These are phyloP conservation scores for rat (Rattus norvegicus) DNA, from an alignment of 2,113 vertebrate genomes.

Conservation along the genomic window GRCr8 NC_086029.1:51932001-51932500, in stretches of 20 bases:
- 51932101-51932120: slow-evolving; percentile 34
- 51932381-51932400: neutral
- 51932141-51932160: neutral
- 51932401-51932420: neutral
- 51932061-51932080: neutral
- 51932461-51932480: neutral
- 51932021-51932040: neutral
- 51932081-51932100: slow-evolving; percentile 6
- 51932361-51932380: neutral
- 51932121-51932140: slow-evolving; percentile 12
- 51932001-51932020: neutral
- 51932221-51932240: neutral
- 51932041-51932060: neutral
- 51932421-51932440: too few species aligned
- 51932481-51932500: neutral
- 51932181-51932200: neutral
- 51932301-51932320: neutral
- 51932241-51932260: neutral
- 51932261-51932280: neutral
- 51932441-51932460: neutral
- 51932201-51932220: slow-evolving; percentile 8
- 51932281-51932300: neutral
- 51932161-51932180: neutral
- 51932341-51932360: neutral
- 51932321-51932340: neutral